Base-by-base conservation (phyloP, 1,140 invertebrate genomes). In the Pogonomyrmex californicus region DNA sequence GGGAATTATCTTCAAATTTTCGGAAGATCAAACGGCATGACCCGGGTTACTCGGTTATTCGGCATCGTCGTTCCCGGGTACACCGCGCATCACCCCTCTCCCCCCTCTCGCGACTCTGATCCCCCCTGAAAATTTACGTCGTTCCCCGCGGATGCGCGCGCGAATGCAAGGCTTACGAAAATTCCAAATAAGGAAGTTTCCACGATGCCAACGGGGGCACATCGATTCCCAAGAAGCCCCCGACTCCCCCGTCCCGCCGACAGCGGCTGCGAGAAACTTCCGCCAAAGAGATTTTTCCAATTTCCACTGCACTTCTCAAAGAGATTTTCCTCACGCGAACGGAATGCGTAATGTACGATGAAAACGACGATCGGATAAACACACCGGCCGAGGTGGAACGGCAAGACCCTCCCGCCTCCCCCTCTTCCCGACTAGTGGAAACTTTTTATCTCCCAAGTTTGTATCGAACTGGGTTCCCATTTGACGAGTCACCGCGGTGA, bases 331-430 rank as follows among this genome's bases (percentile, higher is more conserved):
- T 58, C 75, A 75, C 68, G 87, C 87, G 88, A 90, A 56, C 56
- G 87, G 88, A 90, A 90, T 89, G 88, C 87, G 79, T 90, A 90
- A 89, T 89, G 70, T 75, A 86, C 87, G 75, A 89, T 90, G 86
- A 89, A 88, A 82, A 70, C 60, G 88, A 89, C 83, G 87, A 82
- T 89, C 87, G 87, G 47, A 82, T 88, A 88, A 88, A 88, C 86
- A 88, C 86, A 85, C 70, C 47, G 44, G 49, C 5, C 36, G 23
- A n/a, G 56, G 10, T 30, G 38, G 23, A 51, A 33, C 75, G 36
- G 47, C 14, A 49, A 62, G 49, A 41, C 6, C 54, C 33, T 3
- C 58, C 60, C 23, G 4, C 12, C 60, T 36, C 36, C 2, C 4
- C 6, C 10, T 33, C 10, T 9, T 58, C 14, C 23, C 14, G 0